These are phyloP conservation scores for Cremastinae sp. DNA, from an alignment of 2,888 invertebrate genomes.

Conservation along the genomic window DNA sequence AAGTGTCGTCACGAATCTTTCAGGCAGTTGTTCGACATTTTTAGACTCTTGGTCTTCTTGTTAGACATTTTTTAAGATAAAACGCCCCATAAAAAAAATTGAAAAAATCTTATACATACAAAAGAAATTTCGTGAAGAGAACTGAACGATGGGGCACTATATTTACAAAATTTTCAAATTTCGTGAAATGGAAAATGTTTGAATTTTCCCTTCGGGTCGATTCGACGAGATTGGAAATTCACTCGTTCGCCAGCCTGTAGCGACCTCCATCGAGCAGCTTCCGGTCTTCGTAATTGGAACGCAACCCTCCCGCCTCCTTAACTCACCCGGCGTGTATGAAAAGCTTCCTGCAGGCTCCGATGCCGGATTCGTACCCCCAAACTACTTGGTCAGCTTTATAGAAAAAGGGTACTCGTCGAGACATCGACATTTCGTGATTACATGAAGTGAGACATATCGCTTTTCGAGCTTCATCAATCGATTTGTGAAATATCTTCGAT, in stretches of 20 bases:
- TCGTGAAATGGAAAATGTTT: conserved; percentile 12
- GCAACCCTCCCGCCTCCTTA: not conserved
- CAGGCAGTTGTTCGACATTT: too few species aligned
- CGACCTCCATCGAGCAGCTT: conserved; percentile 29
- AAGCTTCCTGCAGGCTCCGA: conserved; percentile 27
- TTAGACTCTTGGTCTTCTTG: too few species aligned
- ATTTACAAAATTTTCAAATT: not conserved
- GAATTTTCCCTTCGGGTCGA: conserved; percentile 18
- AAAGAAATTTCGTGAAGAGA: too few species aligned
- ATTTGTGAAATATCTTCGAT: too few species aligned
- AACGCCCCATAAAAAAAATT: too few species aligned
- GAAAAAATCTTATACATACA: too few species aligned
- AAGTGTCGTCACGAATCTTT: too few species aligned
- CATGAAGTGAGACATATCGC: not conserved
- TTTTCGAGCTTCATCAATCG: not conserved
- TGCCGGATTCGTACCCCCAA: conserved; percentile 20
- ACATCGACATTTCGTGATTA: conserved; percentile 32
- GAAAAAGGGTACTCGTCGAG: conserved; percentile 12
- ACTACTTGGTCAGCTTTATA: conserved; percentile 17
- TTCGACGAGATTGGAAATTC: too few species aligned
- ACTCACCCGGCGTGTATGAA: not conserved
- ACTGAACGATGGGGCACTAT: conserved; percentile 1
- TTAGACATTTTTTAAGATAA: too few species aligned
- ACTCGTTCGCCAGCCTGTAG: conserved; percentile 10
- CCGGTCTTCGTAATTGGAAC: conserved; percentile 52